Evolutionary conservation across 1,140 invertebrate genomes (phyloP).

Genomic region (Cydia pomonella): DNA sequence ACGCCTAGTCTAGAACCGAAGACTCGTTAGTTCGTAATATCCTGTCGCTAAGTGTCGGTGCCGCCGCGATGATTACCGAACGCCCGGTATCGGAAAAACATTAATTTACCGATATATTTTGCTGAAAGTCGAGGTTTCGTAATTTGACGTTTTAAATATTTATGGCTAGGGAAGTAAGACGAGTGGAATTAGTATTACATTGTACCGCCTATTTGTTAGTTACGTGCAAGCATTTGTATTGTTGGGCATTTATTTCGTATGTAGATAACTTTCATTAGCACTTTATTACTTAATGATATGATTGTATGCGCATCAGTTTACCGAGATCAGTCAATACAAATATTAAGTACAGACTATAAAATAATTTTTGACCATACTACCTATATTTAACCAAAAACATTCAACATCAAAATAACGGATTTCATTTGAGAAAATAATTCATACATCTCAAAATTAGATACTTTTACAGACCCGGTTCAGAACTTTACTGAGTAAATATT

Average conservation of each 20-base stretch:
- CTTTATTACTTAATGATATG: too few relatives aligned
- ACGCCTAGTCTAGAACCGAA: conserved; percentile 4
- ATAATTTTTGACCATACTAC: too few relatives aligned
- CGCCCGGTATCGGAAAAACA: conserved; percentile 18
- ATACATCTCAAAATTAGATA: too few relatives aligned
- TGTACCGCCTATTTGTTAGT: neutral
- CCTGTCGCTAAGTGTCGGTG: neutral
- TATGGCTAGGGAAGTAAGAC: neutral
- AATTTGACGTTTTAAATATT: conserved; percentile 13
- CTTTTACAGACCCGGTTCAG: too few relatives aligned
- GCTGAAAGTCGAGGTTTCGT: conserved; percentile 16
- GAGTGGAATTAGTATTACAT: neutral
- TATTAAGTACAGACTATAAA: too few relatives aligned
- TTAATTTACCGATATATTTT: conserved; percentile 20
- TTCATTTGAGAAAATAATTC: too few relatives aligned
- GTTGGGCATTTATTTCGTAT: neutral
- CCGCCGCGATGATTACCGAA: conserved; percentile 12
- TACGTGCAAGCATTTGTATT: neutral
- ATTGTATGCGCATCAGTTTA: too few relatives aligned
- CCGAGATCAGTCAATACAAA: too few relatives aligned
- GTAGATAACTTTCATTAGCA: neutral
- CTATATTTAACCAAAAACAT: too few relatives aligned
- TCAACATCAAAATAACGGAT: too few relatives aligned
- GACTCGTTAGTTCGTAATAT: conserved; percentile 17
- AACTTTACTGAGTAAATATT: too few relatives aligned